These are phyloP conservation scores for Sycophila sp. DNA, from an alignment of 1,140 invertebrate genomes.

Conservation along the genomic window DNA sequence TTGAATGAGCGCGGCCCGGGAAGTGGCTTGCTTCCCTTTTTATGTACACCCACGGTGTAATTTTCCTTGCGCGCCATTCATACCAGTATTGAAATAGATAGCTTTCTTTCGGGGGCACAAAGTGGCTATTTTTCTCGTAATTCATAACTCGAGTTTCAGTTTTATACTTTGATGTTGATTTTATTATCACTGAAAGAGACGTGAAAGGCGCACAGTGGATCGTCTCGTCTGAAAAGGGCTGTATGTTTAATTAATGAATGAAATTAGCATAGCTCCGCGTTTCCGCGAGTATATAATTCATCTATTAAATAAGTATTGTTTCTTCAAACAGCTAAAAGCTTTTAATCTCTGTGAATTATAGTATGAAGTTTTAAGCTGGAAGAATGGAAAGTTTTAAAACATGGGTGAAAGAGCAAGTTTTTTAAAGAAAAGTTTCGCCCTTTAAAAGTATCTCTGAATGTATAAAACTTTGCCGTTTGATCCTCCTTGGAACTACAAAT, in stretches of 20 bases:
- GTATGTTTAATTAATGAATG: too few species aligned
- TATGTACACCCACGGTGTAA: not conserved
- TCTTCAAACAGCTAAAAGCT: not conserved
- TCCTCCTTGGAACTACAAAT: too few species aligned
- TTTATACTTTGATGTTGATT: not conserved
- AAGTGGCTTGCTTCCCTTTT: not conserved
- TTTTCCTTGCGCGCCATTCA: not conserved
- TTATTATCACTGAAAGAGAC: not conserved
- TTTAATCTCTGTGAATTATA: constrained; percentile 11
- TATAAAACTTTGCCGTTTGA: too few species aligned
- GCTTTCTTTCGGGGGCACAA: too few species aligned
- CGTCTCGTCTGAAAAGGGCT: too few species aligned
- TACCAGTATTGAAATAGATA: not conserved
- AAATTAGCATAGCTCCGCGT: too few species aligned
- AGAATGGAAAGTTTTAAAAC: constrained; percentile 7
- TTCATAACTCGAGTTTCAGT: not conserved
- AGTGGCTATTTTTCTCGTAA: too few species aligned
- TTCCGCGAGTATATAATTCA: too few species aligned
- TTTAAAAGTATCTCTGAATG: not conserved
- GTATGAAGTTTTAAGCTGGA: not conserved
- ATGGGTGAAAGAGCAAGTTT: not conserved
- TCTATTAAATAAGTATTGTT: not conserved
- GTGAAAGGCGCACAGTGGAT: not conserved
- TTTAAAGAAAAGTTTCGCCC: not conserved
- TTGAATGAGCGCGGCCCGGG: not conserved